Evolutionary conservation across 1,140 invertebrate genomes (phyloP), one percentile per base, ranked within the genome.

Genomic region (Lepidurus arcticus): DNA sequence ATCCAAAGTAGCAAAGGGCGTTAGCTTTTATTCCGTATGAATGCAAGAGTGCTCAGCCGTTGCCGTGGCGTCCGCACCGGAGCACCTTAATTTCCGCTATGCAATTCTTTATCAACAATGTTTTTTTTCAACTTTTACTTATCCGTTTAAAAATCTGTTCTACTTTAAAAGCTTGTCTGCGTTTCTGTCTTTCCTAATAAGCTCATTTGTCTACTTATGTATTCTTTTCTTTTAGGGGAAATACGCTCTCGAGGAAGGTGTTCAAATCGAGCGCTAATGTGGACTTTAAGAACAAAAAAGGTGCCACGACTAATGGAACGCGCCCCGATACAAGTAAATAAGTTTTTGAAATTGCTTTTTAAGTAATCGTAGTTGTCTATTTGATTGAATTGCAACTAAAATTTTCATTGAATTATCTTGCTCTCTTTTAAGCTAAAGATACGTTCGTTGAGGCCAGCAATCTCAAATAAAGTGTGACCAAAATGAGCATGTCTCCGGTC

Each of bases 261-360:
- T 76, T 76, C 44, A 76, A 76, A 45, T 42, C 75, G 21, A 76
- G 75, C 75, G 75, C 44, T 47, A 76, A 24, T 47, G 75, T 44
- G 43, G 75, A 76, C 8, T 9, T 6, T 6, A 44, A 47, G 21
- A 76, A 13, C 42, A 45, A 42, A 44, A 11, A 76, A 7, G 47
- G 34, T 44, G 44, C 1, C 43, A 44, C 42, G 42, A 16, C 75
- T 24, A 47, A 47, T 44, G 53, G 13, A 65, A n/a, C 53, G 53
- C 53, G 21, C n/a, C 16, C 16, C 16, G 21, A 65, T 65, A 13
- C 53, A 65, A 21, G 53, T 65, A 65, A 65, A 65, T n/a, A 65
- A 13, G 0, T n/a, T 13, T 13, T 21, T 7, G n/a, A 1, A n/a
- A 21, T 65, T n/a, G 53, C 53, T 13, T 65, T n/a, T n/a, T 65